Evolutionary conservation across 2,797 vertebrate genomes (phyloP).

Genomic region (Semotilus atromaculatus): DNA sequence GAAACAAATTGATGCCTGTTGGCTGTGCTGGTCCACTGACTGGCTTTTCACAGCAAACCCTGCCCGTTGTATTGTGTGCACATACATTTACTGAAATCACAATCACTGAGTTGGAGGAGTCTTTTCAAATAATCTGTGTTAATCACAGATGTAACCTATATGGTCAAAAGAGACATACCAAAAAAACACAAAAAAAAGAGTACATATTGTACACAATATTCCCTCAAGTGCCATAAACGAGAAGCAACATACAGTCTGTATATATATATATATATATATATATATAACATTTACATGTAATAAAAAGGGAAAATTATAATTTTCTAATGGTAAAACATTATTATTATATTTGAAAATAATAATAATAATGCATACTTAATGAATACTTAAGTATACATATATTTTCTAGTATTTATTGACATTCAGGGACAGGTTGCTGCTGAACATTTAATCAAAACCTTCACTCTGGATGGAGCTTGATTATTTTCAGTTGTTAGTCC

Average conservation of each 20-base stretch:
- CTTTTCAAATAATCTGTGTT: slow-evolving; percentile 3
- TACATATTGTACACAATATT: neutral
- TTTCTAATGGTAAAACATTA: neutral
- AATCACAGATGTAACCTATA: neutral
- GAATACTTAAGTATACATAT: neutral
- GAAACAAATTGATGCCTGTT: slow-evolving; percentile 57
- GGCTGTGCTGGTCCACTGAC: slow-evolving; percentile 34
- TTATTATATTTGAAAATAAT: neutral
- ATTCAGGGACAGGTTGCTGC: slow-evolving; percentile 18
- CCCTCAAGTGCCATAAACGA: neutral
- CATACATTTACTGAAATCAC: neutral
- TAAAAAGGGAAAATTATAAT: too few relatives aligned
- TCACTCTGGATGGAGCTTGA: slow-evolving; percentile 9
- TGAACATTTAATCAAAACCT: slow-evolving; percentile 26
- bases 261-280: neutral
- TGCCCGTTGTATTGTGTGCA: neutral
- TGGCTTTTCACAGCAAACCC: neutral
- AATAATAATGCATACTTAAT: too few relatives aligned
- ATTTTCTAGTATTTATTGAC: slow-evolving; percentile 5
- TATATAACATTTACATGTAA: too few relatives aligned
- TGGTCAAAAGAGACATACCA: neutral
- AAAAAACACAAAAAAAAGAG: neutral
- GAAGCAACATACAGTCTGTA: neutral
- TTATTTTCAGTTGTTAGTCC: slow-evolving; percentile 34
- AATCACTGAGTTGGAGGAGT: neutral